A percentile compares a stretch with the other conserved stretches of the same genome.
These are phyloP conservation scores for Graphium colonna DNA, from an alignment of 2,888 invertebrate genomes.

Conservation along the genomic window DNA sequence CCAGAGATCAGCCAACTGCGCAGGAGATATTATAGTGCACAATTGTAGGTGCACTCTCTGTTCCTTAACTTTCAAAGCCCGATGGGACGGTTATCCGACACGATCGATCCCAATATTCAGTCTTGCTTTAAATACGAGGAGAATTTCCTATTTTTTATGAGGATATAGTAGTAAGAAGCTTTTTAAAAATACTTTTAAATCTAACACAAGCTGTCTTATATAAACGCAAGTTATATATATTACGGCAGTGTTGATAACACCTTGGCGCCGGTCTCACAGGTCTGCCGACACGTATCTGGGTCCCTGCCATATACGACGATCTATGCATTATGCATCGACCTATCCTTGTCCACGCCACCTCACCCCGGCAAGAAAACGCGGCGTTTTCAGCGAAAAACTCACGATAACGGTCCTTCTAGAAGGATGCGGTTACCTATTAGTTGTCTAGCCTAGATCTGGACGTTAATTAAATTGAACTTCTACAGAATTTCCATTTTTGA, in stretches of 20 bases:
- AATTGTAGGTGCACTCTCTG: no score
- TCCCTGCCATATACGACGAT: constrained; percentile 16
- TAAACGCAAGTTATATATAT: neutral
- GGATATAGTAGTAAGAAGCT: neutral
- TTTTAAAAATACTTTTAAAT: no score
- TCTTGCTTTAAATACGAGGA: no score
- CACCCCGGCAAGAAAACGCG: constrained; percentile 12
- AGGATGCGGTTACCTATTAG: constrained; percentile 1
- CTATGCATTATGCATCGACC: constrained; percentile 16
- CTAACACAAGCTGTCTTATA: no score
- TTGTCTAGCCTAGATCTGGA: neutral
- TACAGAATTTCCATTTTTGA: no score
- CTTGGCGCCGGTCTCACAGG: constrained; percentile 10
- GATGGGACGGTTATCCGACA: no score
- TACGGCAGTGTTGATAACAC: neutral
- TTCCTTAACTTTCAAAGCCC: no score
- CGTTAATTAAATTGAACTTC: no score
- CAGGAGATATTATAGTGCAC: no score
- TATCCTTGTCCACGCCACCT: constrained; percentile 9
- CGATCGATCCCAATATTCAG: neutral
- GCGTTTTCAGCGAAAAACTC: constrained; percentile 14
- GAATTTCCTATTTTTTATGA: no score
- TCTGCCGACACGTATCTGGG: constrained; percentile 16
- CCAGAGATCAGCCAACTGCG: no score
- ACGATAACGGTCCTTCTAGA: constrained; percentile 9